Base-by-base conservation (phyloP, 2,888 invertebrate species). In the Synergus gifuensis region DNA sequence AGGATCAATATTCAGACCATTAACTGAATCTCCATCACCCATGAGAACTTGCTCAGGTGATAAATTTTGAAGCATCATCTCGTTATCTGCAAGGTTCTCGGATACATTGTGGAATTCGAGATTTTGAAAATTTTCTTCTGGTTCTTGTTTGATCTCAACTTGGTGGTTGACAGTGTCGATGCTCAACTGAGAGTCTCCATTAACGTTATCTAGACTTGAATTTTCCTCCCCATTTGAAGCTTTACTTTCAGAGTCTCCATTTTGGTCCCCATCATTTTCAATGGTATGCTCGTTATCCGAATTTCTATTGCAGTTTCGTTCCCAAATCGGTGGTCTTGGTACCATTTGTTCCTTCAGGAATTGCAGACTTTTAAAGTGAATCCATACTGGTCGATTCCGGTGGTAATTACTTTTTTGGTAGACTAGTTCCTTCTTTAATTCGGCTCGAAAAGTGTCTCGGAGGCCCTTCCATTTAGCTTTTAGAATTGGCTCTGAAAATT, bases 341-440 rank as follows among this genome's bases (percentile, higher is more conserved):
- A 90, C 78, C 91, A 92, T 92, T 83, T 92, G 92, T 9, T 92
- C 92, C 82, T 91, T 92, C n/a, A 92, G 87, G 79, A 92, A 92
- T 40, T 90, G 88, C 63, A 92, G 86, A 40, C 90, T 90, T 80
- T 92, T 91, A 84, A 90, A 92, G 79, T 92, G 92, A 54, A 90
- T 91, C 92, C 92, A 92, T 54, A 90, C 87, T 28, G 92, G 90
- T 22, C 90, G 88, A 58, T 87, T 89, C 44, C 89, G 87, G 54
- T 88, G 87, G 54, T 85, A 90, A 81, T 90, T 90, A 78, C 88
- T 91, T 83, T 89, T 89, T 14, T 87, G 81, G 49, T 87, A 91
- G n/a, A 90, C 89, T 66, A 88, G 88, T 40, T 92, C 91, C 80
- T 92, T 92, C 80, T 91, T 92, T 36, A 92, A 78, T 69, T 92